Evolutionary conservation across 2,888 invertebrate genomes (phyloP), one percentile per base, ranked within the genome.

Genomic region (Patella pellucida): DNA sequence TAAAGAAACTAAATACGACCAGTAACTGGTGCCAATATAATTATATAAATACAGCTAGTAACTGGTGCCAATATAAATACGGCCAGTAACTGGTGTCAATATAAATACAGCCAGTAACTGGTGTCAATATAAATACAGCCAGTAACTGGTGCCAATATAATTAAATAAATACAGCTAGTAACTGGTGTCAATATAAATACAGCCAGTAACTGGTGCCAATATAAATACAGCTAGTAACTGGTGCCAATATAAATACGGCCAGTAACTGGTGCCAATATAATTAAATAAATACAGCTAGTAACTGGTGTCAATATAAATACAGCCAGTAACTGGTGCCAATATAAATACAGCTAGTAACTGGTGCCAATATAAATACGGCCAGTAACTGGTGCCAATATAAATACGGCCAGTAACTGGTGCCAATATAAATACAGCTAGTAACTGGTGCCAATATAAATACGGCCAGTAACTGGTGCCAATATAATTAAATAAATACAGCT

Each of bases 341-440:
- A 11, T n/a, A 71, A 19, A 27, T 1, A 27, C 1, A 27, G 3
- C 3, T 3, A 27, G 3, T 27, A 27, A 27, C n/a, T n/a, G n/a
- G n/a, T n/a, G n/a, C n/a, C 1, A 27, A 19, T 69, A 1, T 12
- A 73, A 87, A 79, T 72, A 89, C 90, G n/a, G n/a, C n/a, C n/a
- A n/a, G n/a, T n/a, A n/a, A n/a, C n/a, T n/a, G n/a, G n/a, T n/a
- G n/a, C n/a, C n/a, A 5, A 50, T 52, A 11, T n/a, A 71, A 19
- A 27, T 1, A 27, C 1, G 3, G 3, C 3, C 27, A 27, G 3
- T 27, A 27, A 27, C n/a, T n/a, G n/a, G n/a, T n/a, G n/a, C n/a
- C 1, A 27, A 19, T 69, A 1, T 12, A 73, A 87, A 79, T 72
- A 89, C 90, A n/a, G n/a, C n/a, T n/a, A n/a, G n/a, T n/a, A n/a